phyloP scores from a whole-genome alignment of 2,888 invertebrate species.

The Pollenia amentaria region DNA sequence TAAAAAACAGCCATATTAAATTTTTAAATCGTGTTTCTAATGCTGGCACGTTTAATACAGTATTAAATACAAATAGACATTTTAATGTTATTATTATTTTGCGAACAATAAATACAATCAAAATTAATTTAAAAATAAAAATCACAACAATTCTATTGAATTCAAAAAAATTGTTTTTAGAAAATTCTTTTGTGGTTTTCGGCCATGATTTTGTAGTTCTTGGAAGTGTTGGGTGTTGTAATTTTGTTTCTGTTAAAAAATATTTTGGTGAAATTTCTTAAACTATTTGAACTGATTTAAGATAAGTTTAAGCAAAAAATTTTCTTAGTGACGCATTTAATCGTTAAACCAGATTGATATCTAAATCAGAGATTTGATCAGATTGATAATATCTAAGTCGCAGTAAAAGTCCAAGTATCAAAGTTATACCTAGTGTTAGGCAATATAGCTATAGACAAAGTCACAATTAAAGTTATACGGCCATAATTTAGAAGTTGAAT shows the following conservation, averaged over 20 bases:
- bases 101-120: constrained; percentile 12
- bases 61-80: not conserved
- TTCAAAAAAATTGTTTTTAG: not conserved
- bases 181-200: not conserved
- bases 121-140: constrained; percentile 12
- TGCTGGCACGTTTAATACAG: not conserved
- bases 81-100: constrained; percentile 20
- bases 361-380: too few relatives aligned
- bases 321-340: too few relatives aligned
- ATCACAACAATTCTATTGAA: not conserved
- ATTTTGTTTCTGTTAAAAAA: not conserved
- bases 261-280: not conserved
- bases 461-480: too few relatives aligned
- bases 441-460: too few relatives aligned
- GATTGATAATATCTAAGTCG: too few relatives aligned
- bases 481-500: too few relatives aligned
- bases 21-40: constrained; percentile 30
- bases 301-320: too few relatives aligned
- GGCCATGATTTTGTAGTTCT: constrained; percentile 3
- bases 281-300: too few relatives aligned
- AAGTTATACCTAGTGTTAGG: too few relatives aligned
- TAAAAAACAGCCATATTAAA: not conserved
- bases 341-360: too few relatives aligned
- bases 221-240: not conserved
- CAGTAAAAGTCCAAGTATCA: too few relatives aligned